These are phyloP conservation scores for Paedocypris sp. DNA, from an alignment of 2,113 vertebrate genomes.

Conservation along the genomic window DNA sequence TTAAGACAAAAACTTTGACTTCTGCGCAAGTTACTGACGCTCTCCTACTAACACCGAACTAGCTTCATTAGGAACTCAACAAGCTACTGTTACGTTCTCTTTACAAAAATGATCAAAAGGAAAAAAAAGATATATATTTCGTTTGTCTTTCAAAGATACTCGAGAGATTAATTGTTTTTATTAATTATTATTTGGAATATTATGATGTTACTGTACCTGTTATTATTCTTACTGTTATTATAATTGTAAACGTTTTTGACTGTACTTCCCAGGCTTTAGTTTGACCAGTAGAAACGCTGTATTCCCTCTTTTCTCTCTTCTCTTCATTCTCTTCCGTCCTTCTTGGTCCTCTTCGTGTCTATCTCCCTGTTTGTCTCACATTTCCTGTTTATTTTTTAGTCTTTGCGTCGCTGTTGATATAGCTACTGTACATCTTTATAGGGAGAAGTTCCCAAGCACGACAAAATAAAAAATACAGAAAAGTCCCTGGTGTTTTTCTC, in stretches of 20 bases:
- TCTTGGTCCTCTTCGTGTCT: conserved; percentile 47
- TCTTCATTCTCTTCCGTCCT: conserved; percentile 33
- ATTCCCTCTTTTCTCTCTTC: conserved; percentile 44
- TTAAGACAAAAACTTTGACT: conserved; percentile 56
- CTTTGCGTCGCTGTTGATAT: conserved; percentile 67
- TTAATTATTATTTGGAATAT: conserved; percentile 57
- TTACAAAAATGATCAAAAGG: conserved; percentile 50
- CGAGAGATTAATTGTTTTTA: conserved; percentile 61
- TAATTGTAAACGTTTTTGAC: conserved; percentile 67
- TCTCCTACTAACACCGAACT: conserved; percentile 72
- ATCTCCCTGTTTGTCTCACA: conserved; percentile 38
- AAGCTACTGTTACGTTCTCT: conserved; percentile 69
- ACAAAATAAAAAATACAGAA: conserved; percentile 59
- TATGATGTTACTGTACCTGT: conserved; percentile 65
- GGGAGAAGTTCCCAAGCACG: conserved; percentile 69
- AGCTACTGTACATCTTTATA: conserved; percentile 74
- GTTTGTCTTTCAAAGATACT: conserved; percentile 64
- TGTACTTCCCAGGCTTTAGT: conserved; percentile 56
- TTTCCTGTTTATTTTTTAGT: conserved; percentile 58
- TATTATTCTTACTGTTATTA: conserved; percentile 64
- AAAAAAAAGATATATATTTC: conserved; percentile 40
- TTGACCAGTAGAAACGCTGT: conserved; percentile 54
- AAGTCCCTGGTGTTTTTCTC: conserved; percentile 29
- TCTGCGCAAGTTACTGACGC: conserved; percentile 58
- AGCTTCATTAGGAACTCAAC: conserved; percentile 60